Base-by-base conservation (phyloP, 2,888 invertebrate genomes). In the Epinotia ramella region DNA sequence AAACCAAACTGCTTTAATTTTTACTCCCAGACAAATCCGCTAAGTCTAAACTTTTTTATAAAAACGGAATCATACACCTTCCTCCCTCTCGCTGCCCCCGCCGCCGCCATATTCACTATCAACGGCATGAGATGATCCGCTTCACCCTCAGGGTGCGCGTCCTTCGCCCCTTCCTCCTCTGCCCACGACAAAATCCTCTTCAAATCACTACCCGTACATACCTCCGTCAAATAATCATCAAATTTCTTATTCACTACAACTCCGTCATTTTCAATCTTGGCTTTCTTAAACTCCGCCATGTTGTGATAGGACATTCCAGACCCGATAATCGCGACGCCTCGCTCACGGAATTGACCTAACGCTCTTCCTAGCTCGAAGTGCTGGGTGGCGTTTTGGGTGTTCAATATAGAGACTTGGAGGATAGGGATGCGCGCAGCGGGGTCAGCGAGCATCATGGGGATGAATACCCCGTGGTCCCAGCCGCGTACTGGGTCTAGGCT, bases 381-480 rank as follows among this genome's bases (percentile, higher is more conserved):
- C 4, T 83, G 78, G 0, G 76, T 70, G 0, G 88, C 84, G 46
- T 86, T 78, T 78, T 89, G 88, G 28, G 83, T 88, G 40, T 81
- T 81, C 16, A 88, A 76, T 64, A 89, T 82, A 0, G 88, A 88
- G 40, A 89, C 75, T 79, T 89, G 89, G 2, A 89, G 76, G 9
- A 89, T 83, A 0, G 89, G 88, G 20, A 89, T 84, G 33, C 88
- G 80, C 0, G 88, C 88, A n/a, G 78, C 78, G 0, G 89, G 88
- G n/a, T 87, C 84, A 0, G 88, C 85, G 12, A 89, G 67, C 84
- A 89, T 84, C 89, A 89, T 88, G 0, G 89, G 89, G 75, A 89
- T 84, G 53, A 88, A 89, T 3, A 87, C 86, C 79, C 89, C 89
- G 59, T 89, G 89, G 79, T 89, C 89, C 89, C 89, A 89, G 46